Conservation (phyloP, 2,888 invertebrate genomes). For the Hemicrepidius hirtus region DNA sequence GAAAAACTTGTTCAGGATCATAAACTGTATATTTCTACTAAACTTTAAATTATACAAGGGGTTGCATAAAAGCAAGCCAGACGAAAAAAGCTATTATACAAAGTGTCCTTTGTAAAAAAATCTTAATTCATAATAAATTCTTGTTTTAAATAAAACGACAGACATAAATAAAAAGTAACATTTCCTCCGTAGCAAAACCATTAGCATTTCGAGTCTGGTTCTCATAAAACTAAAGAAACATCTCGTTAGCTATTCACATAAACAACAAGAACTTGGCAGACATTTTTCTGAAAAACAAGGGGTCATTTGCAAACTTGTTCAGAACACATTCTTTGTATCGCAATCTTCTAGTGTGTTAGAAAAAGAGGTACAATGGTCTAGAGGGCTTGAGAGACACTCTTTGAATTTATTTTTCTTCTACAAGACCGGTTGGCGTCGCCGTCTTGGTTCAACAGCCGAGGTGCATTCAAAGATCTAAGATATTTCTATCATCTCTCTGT, state of each 20-base stretch:
- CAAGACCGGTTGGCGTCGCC: constrained; percentile 20
- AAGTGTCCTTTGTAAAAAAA: no score
- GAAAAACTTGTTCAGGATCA: no score
- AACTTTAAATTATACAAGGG: no score
- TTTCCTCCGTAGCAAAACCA: no score
- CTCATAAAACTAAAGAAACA: neutral
- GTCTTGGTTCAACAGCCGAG: constrained; percentile 30
- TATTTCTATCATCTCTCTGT: no score
- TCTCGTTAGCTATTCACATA: constrained; percentile 1
- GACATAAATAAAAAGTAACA: no score
- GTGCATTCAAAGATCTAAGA: constrained; percentile 13
- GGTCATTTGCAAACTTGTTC: constrained; percentile 16
- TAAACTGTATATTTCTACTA: no score
- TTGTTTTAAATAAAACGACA: no score
- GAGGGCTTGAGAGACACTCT: constrained; percentile 6
- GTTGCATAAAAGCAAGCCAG: no score
- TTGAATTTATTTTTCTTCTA: constrained; percentile 26
- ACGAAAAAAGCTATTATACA: no score
- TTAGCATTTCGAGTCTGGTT: no score
- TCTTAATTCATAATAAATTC: no score
- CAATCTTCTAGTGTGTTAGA: constrained; percentile 13
- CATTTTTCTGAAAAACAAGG: constrained; percentile 11
- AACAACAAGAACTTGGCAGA: constrained; percentile 1
- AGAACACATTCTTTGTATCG: neutral
- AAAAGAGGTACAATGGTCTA: constrained; percentile 14